Conservation (phyloP, 2,888 invertebrate genomes). For the Nymphalis urticae region DNA sequence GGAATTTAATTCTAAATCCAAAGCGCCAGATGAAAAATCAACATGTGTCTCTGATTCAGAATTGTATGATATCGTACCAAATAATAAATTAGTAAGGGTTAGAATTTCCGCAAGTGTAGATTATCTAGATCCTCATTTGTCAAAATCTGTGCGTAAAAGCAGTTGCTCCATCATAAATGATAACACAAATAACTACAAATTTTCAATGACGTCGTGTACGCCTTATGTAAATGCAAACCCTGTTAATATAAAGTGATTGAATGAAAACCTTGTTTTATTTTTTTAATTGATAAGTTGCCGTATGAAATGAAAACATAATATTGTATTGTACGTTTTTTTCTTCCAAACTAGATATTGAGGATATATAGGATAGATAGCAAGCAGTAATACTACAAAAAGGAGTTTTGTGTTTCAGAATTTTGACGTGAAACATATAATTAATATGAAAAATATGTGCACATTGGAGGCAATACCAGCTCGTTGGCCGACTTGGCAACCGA, state of each 20-base stretch:
- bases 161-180: not conserved
- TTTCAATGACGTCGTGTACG: not conserved
- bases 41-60: slow-evolving; percentile 8
- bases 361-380: too few species aligned
- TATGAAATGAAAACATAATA: too few species aligned
- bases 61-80: slow-evolving; percentile 21
- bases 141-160: not conserved
- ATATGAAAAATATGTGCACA: too few species aligned
- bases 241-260: not conserved
- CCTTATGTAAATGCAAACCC: slow-evolving; percentile 5
- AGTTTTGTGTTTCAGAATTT: too few species aligned
- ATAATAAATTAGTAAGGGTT: not conserved
- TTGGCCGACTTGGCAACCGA: too few species aligned
- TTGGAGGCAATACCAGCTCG: too few species aligned
- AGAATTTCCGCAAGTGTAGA: not conserved
- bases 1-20: not conserved
- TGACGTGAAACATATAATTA: too few species aligned
- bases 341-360: too few species aligned
- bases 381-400: too few species aligned
- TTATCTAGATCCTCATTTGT: too few species aligned
- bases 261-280: not conserved
- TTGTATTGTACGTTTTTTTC: too few species aligned
- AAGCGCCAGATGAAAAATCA: not conserved
- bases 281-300: too few species aligned
- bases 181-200: not conserved